Base-by-base conservation (phyloP, 2,113 vertebrate genomes). In the Eretmochelys imbricata region DNA sequence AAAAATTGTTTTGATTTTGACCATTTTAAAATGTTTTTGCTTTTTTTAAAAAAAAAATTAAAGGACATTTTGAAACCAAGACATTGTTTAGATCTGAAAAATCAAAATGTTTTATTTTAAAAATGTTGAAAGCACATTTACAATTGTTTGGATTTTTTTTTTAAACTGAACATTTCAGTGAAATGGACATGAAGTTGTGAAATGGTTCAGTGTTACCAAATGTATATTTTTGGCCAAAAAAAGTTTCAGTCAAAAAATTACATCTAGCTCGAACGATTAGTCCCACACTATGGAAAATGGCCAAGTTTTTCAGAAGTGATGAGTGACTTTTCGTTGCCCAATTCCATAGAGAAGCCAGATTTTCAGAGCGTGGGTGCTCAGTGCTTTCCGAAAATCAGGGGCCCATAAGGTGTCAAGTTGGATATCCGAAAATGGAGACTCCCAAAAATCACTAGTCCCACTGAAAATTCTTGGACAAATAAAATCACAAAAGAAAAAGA, bases 391-490 rank as follows among this genome's bases (percentile, higher is more conserved):
- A 46, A 78, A 48, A 27, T 78, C 25, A 46, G 46, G 19, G 11
- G 42, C 25, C 38, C 22, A 48, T 48, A 11, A 25, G 8, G 6
- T 46, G 12, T 78, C 24, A 76, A 25, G 10, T 46, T 76, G 72
- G 42, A 6, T 6, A 27, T 22, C 42, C 10, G 3, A 46, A 46
- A 76, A 0, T 22, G 10, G 72, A 2, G 80, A 31, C 83, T 13
- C 42, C 80, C 7, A 35, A 2, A n/a, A 38, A 69, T 22, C 4
- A 14, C 69, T 8, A 75, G 55, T 82, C 29, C 16, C 17, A 27
- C 80, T 16, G 76, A 55, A 57, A 72, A 89, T 22, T 5, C 35
- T 8, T 2, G 29, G 10, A 22, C 0, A 3, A 2, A 8, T 2
- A 49, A 54, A 38, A 6, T 13, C 17, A n/a, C 38, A 19, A 35